Conservation (phyloP, 2,797 vertebrate genomes). For the Muscicapa striata region DNA sequence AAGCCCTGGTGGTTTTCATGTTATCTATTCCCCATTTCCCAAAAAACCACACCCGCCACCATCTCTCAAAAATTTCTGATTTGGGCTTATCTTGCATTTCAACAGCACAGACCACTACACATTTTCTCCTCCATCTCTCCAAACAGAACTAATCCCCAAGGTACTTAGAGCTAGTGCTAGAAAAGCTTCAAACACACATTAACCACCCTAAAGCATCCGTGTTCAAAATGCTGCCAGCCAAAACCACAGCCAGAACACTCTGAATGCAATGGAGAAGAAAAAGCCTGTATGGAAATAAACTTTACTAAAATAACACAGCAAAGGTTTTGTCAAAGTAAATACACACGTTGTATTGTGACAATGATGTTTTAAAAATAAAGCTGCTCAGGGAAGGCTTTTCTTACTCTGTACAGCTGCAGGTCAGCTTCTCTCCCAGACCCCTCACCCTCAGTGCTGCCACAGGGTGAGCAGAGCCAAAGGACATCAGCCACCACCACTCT, state of each 20-base stretch:
- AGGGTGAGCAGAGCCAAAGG: background rate
- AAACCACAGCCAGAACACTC: background rate
- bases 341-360: background rate
- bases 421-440: background rate
- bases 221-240: background rate
- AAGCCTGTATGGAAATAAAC: background rate
- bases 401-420: background rate
- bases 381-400: background rate
- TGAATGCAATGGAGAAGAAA: background rate
- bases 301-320: slow-evolving; percentile 14
- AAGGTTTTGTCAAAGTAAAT: slow-evolving; percentile 31
- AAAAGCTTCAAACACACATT: background rate
- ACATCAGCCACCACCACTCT: background rate
- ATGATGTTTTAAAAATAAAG: slow-evolving; percentile 28
- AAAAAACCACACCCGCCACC: background rate
- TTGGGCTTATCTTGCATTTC: background rate
- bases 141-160: background rate
- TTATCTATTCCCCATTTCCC: background rate
- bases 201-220: background rate
- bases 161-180: background rate
- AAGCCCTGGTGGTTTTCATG: background rate
- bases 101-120: background rate
- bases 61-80: background rate
- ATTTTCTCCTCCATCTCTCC: background rate
- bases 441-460: background rate